A percentile compares a stretch with the other conserved stretches of the same genome.
phyloP scores from a whole-genome alignment of 2,113 vertebrate genomes.

The Pygoscelis antarcticus region DNA sequence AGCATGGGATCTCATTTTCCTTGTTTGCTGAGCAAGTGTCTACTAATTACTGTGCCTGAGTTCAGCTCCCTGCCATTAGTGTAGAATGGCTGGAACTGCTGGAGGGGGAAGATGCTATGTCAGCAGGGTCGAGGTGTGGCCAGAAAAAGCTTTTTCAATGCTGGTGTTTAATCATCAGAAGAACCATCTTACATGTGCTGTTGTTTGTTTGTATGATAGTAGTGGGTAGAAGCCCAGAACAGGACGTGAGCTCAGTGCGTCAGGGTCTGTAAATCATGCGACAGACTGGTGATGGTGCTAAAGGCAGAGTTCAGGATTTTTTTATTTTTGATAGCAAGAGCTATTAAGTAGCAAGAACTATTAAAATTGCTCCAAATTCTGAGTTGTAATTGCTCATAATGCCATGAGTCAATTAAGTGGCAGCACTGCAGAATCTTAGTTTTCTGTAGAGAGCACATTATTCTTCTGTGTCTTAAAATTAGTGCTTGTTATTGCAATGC shows the following conservation, averaged over 20 bases:
- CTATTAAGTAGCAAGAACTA: constrained; percentile 2
- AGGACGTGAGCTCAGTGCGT: not conserved
- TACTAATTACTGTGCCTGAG: not conserved
- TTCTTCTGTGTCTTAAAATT: constrained; percentile 28
- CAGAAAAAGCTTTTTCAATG: not conserved
- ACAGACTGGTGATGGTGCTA: not conserved
- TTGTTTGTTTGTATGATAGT: not conserved
- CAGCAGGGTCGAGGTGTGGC: not conserved
- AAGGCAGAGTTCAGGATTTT: not conserved
- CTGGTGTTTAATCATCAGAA: not conserved
- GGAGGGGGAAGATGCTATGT: not conserved
- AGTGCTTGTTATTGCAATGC: constrained; percentile 16
- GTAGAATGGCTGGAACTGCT: not conserved
- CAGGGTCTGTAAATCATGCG: not conserved
- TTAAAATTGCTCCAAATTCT: not conserved
- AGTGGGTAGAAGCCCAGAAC: not conserved
- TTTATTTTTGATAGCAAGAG: not conserved
- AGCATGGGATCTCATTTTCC: not conserved
- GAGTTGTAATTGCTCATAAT: constrained; percentile 28
- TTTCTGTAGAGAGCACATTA: not conserved
- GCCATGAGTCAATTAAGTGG: not conserved
- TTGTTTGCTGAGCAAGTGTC: not conserved
- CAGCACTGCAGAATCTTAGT: constrained; percentile 21
- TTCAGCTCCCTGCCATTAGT: not conserved
- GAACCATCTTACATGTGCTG: not conserved